Evolutionary conservation across 2,113 vertebrate species (phyloP), one percentile per base, ranked within the genome.

Genomic region (Heptranchias perlo): DNA sequence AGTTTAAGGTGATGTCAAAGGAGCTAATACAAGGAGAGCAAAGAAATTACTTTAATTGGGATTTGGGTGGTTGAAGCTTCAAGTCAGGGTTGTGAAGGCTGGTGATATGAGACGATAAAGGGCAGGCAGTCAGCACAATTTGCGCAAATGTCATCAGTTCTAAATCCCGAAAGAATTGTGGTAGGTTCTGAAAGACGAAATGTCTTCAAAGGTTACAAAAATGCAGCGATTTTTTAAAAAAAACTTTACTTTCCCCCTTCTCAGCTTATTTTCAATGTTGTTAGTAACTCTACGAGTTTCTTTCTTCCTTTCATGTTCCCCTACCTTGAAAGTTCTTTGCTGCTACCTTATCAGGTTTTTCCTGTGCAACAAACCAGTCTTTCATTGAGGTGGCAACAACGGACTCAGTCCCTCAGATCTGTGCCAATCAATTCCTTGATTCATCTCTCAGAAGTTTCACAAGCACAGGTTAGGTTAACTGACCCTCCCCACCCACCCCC

Each of bases 1-100:
- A 93, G 18, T 62, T 62, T 39, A 52, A 52, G 49, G 84, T 87
- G 1, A 87, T 87, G 10, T 93, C n/a, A 39, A 93, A 62, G 6
- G 6, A 64, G 5, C 4, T 35, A 91, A 35, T 35, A 62, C 58
- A 18, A 39, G 58, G 18, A 61, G 58, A 62, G 58, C 6, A 62
- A 61, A 93, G 16, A 93, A 62, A 62, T 62, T 39, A 93, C 21
- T 62, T 93, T 93, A 93, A 93, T 93, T 62, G 54, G 89, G 61
- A 62, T 64, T 93, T 62, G 61, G 89, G 21, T 62, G 58, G 35
- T 62, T 62, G 58, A 62, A 21, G 16, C 89, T 93, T 93, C 89
- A 62, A 82, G 39, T 93, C 58, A 64, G 89, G 35, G 31, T 93
- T 39, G 16, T 93, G 89, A 93, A 62, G 58, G 35, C 35, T 18